Conservation (phyloP, 2,888 invertebrate species). For the Lasius platythorax region DNA sequence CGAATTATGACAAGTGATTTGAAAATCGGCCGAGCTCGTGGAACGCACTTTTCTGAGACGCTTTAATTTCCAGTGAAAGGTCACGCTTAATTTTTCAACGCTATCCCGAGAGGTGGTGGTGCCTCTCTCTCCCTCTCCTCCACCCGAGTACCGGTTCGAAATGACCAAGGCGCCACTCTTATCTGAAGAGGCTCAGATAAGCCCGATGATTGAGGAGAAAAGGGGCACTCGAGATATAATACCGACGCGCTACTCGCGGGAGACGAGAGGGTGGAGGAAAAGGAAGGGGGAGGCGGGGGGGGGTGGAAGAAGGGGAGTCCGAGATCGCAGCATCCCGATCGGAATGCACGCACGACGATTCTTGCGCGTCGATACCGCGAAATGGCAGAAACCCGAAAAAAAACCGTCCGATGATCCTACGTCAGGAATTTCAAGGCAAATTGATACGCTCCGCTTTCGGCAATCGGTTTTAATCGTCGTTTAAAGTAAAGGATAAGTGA, state of each 20-base stretch:
- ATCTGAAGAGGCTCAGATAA: constrained; percentile 80
- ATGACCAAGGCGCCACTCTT: constrained; percentile 83
- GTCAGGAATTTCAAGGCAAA: constrained; percentile 20
- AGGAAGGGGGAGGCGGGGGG: not conserved
- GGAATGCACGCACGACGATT: constrained; percentile 63
- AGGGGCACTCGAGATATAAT: constrained; percentile 74
- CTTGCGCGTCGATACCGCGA: constrained; percentile 15
- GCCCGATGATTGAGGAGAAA: constrained; percentile 79
- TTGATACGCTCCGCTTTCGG: constrained; percentile 6
- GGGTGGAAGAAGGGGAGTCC: not conserved
- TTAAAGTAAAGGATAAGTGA: not conserved
- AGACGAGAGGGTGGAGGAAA: constrained; percentile 16
- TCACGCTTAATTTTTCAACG: constrained; percentile 74
- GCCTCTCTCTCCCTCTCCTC: constrained; percentile 37
- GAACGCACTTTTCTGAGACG: constrained; percentile 58
- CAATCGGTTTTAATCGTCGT: not conserved
- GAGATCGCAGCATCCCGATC: constrained; percentile 49
- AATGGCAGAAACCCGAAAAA: constrained; percentile 34
- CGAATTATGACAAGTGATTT: not conserved
- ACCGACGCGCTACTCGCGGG: constrained; percentile 45
- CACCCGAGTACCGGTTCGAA: constrained; percentile 73
- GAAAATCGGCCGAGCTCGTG: constrained; percentile 18
- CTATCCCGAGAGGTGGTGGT: constrained; percentile 73
- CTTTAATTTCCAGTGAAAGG: constrained; percentile 76
- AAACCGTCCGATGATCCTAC: constrained; percentile 5